Evolutionary conservation across 2,113 vertebrate genomes (phyloP), one percentile per base, ranked within the genome.

Genomic region (Sitta europaea): DNA sequence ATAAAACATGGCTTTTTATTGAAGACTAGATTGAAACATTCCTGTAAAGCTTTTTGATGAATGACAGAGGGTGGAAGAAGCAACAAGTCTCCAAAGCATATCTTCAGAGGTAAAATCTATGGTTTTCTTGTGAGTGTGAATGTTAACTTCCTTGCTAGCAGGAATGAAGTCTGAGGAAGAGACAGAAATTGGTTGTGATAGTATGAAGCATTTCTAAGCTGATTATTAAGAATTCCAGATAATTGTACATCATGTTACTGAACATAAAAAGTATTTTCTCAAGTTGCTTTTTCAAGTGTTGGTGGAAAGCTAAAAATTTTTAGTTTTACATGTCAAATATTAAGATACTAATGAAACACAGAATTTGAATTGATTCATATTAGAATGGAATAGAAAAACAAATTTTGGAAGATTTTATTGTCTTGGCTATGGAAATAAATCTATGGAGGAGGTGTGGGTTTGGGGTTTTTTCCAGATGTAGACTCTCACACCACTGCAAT

Each of bases 401-500:
- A 54, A 40, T 82, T 75, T 76, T 36, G n/a, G 47, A 42, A 17
- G 10, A 25, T 5, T 24, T 68, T 8, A 24, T 74, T 77, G 3
- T 27, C 66, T 77, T 14, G 5, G 4, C 16, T 73, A 35, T 25
- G 14, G 42, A 84, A 84, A 48, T 17, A 51, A 51, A 12, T 33
- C 19, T 55, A 1, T 47, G 45, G 40, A 48, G n/a, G 31, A 65
- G 25, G 14, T 42, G 20, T 14, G 3, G 2, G 5, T 3, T 33
- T 29, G n/a, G n/a, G n/a, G 5, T 15, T 36, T 71, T 54, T 50
- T 51, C 6, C 16, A 4, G 27, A 2, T 8, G 2, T 3, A 0
- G 6, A 1, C 14, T 4, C 18, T 61, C 5, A 1, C 6, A 10
- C 21, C 5, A 1, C 21, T 33, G 42, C 45, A 86, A 22, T 38